Evolutionary conservation across 2,113 vertebrate species (phyloP).

Genomic region (Thinocorus orbignyianus): DNA sequence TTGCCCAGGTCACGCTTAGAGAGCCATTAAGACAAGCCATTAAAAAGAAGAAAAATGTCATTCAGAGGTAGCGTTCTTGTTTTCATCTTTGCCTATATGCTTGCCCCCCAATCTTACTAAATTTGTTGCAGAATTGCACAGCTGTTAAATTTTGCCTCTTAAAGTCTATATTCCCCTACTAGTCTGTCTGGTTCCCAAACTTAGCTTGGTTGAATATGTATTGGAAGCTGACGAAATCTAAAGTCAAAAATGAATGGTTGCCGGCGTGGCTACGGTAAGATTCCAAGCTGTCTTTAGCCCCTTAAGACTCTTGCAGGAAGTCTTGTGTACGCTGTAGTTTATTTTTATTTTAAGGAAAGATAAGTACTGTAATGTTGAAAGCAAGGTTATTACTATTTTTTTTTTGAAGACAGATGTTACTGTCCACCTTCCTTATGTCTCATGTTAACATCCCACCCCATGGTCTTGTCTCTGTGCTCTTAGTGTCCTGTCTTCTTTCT

Average conservation of each 20-base stretch:
- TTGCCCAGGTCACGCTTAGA: conserved; percentile 84
- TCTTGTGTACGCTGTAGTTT: not conserved
- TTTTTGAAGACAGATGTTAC: not conserved
- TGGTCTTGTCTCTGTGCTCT: not conserved
- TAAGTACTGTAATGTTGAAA: not conserved
- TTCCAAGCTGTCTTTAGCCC: not conserved
- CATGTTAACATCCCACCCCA: not conserved
- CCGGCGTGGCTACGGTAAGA: not conserved
- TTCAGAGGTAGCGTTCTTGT: conserved; percentile 79
- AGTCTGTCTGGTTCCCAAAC: not conserved
- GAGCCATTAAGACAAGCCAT: conserved; percentile 88
- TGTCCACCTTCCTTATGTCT: not conserved
- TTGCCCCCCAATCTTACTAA: not conserved
- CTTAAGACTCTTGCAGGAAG: not conserved
- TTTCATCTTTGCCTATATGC: not conserved
- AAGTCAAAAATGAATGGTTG: not conserved
- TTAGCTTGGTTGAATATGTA: not conserved
- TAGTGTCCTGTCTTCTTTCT: not conserved
- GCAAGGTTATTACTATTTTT: not conserved
- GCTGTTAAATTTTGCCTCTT: not conserved
- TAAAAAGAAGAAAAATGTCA: conserved; percentile 90
- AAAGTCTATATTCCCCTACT: not conserved
- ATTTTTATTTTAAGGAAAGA: not conserved
- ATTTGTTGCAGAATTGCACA: not conserved
- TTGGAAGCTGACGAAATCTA: not conserved